Percentiles rank a stretch among this genome's conserved stretches.
These are phyloP conservation scores for Tragelaphus eurycerus DNA, from an alignment of 2,797 vertebrate genomes.

Conservation along the genomic window DNA sequence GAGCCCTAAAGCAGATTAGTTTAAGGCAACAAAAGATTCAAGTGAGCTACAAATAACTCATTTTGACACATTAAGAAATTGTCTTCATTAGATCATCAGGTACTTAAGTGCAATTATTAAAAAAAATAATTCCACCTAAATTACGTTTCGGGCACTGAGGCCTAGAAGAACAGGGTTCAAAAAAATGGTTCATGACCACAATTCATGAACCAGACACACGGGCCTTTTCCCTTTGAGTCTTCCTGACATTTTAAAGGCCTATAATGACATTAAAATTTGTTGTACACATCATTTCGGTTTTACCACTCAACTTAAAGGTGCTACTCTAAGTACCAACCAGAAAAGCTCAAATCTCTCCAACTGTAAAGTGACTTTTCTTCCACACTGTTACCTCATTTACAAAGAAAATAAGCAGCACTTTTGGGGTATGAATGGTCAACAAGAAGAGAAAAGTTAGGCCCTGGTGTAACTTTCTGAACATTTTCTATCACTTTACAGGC, in stretches of 20 bases:
- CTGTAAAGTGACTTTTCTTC: background rate
- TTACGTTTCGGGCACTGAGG: conserved; percentile 83
- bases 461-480: background rate
- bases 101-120: conserved; percentile 92
- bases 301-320: background rate
- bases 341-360: conserved; percentile 14
- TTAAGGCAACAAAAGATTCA: conserved; percentile 89
- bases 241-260: conserved; percentile 57
- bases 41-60: conserved; percentile 93
- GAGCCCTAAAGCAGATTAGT: conserved; percentile 89
- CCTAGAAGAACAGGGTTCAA: conserved; percentile 69
- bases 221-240: conserved; percentile 76
- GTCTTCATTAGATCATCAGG: conserved; percentile 95
- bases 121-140: conserved; percentile 79
- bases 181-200: conserved; percentile 67
- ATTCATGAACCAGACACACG: conserved; percentile 82
- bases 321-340: conserved; percentile 32
- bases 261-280: conserved; percentile 64
- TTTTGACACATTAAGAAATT: conserved; percentile 97
- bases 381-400: background rate
- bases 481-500: background rate
- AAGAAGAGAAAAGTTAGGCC: background rate
- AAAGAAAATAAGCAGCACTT: background rate
- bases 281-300: conserved; percentile 37
- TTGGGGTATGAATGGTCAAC: background rate